Percentiles rank a stretch among this genome's conserved stretches.
These are phyloP conservation scores for Cerceris rybyensis DNA, from an alignment of 2,888 invertebrate genomes.

Conservation along the genomic window DNA sequence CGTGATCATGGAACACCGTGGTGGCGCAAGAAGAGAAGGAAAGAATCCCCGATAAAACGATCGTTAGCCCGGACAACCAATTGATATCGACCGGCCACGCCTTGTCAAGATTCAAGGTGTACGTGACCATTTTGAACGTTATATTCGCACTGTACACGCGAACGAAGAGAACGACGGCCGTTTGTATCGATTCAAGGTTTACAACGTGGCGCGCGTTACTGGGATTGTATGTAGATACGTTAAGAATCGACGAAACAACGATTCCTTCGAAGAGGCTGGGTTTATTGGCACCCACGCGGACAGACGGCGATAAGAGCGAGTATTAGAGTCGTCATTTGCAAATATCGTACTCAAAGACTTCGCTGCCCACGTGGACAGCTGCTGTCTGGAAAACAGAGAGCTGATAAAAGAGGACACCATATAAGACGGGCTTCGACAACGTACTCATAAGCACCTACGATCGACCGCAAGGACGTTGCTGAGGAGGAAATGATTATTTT, in stretches of 20 bases:
- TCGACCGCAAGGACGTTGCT: constrained; percentile 41
- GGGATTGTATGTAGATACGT: too few species aligned
- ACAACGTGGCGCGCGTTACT: not conserved
- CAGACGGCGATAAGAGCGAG: constrained; percentile 5
- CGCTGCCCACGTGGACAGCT: constrained; percentile 8
- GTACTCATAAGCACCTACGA: constrained; percentile 31
- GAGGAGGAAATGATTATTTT: constrained; percentile 30
- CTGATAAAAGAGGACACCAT: not conserved
- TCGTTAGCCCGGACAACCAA: constrained; percentile 17
- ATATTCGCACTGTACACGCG: constrained; percentile 28
- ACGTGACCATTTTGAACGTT: constrained; percentile 35
- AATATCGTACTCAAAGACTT: constrained; percentile 3
- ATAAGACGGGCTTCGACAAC: constrained; percentile 5
- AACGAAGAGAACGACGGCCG: constrained; percentile 17
- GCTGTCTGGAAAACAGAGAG: not conserved
- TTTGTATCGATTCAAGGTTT: constrained; percentile 35
- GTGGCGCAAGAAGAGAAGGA: not conserved
- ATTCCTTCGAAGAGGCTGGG: not conserved
- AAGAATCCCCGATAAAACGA: constrained; percentile 35
- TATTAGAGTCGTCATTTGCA: not conserved
- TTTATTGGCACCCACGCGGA: constrained; percentile 13
- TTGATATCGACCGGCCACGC: constrained; percentile 40
- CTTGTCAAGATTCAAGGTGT: constrained; percentile 20
- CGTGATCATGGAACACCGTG: too few species aligned
- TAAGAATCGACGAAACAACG: not conserved